Percentiles rank a stretch among this genome's conserved stretches.
Conservation (phyloP, 2,113 vertebrate species). For the Amazona guildingii region DNA sequence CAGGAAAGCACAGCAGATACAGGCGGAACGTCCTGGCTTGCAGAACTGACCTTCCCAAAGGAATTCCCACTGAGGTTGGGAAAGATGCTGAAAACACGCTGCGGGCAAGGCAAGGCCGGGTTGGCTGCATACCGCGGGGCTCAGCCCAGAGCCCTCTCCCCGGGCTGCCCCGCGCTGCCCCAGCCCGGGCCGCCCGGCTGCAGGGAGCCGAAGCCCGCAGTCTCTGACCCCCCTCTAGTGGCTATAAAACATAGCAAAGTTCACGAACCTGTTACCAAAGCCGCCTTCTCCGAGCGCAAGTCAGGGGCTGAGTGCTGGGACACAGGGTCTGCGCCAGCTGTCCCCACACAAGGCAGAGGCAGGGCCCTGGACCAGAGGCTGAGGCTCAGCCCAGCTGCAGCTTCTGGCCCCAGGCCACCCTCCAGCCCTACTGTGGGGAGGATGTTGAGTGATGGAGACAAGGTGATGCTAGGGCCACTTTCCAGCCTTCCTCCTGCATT, state of each 20-base stretch:
- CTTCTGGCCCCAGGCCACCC: not conserved
- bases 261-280: slow-evolving; percentile 15
- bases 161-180: not conserved
- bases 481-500: not conserved
- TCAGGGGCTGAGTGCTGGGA: not conserved
- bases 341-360: not conserved
- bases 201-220: slow-evolving; percentile 32
- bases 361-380: not conserved
- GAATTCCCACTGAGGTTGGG: not conserved
- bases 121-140: not conserved
- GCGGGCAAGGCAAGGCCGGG: not conserved
- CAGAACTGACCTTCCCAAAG: not conserved
- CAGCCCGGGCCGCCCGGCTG: not conserved
- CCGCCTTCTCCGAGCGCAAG: not conserved
- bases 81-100: not conserved
- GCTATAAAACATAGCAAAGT: slow-evolving; percentile 64
- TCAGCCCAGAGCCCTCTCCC: not conserved
- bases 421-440: not conserved
- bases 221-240: slow-evolving; percentile 66
- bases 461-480: not conserved
- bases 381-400: not conserved
- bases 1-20: not conserved
- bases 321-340: not conserved
- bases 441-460: not conserved
- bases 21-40: not conserved